Base-by-base conservation (phyloP, 2,113 vertebrate genomes). In the Pipa parva region DNA sequence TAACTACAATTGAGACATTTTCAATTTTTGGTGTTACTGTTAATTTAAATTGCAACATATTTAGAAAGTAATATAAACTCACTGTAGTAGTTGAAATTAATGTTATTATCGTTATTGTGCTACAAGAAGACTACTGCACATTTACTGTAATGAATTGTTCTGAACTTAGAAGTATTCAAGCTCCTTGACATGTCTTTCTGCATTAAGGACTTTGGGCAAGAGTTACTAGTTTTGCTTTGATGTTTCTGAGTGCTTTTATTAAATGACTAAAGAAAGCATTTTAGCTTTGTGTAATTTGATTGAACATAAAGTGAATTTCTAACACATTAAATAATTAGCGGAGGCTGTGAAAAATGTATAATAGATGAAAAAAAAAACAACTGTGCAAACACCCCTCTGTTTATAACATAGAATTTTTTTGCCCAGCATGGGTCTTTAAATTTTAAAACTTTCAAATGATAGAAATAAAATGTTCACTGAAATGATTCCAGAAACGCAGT, bases 31-130 rank as follows among this genome's bases (percentile, higher is more conserved):
- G 78, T 66, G 71, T 73, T 82, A 73, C 72, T 25, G 63, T 79
- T 89, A 84, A 83, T 76, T 88, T 84, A 86, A 86, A 85, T 81
- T 86, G 80, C 82, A 87, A 72, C 79, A 79, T 86, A 82, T 86
- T 87, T 77, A 63, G 39, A 83, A 85, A 78, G 65, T 77, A 81
- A 80, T 85, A 74, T 82, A 80, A 72, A 42, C 7, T n/a, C n/a
- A n/a, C n/a, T 78, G 76, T 71, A 75, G 71, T 71, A 73, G 65
- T 76, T 79, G 75, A 76, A 88, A 87, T 88, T 85, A 85, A 86
- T 86, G 80, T 73, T 66, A 80, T 85, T 86, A 73, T 64, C 36
- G 63, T 72, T 78, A 63, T 75, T 71, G 66, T 79, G 73, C 76
- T 83, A 80, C 75, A 65, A 71, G 71, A 79, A 50, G 64, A 80